phyloP scores from a whole-genome alignment of 2,797 vertebrate genomes.

The Pseudomugil tenellus region DNA sequence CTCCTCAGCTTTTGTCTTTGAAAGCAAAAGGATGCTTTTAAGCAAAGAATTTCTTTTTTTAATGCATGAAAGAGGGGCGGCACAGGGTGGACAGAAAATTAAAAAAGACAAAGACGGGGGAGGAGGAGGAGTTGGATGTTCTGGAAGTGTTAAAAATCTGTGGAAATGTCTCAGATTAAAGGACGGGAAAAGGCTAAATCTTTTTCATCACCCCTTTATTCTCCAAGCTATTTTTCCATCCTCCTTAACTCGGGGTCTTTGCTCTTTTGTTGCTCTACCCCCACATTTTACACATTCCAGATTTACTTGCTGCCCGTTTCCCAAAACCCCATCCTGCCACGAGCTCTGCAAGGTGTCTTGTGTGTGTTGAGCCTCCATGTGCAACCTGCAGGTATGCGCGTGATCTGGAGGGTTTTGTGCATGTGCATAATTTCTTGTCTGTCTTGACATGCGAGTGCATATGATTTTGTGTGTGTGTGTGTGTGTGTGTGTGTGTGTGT shows the following conservation, averaged over 20 bases:
- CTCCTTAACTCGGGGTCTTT: not conserved
- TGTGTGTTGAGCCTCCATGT: not conserved
- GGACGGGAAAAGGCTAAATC: not conserved
- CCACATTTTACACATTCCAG: not conserved
- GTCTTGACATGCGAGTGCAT: not conserved
- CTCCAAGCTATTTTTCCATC: not conserved
- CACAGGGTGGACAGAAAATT: not conserved
- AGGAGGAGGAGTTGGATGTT: not conserved
- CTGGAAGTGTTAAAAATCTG: not conserved
- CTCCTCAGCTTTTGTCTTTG: not conserved
- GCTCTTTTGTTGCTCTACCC: not conserved
- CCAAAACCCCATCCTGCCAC: not conserved
- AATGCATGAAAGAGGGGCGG: not conserved
- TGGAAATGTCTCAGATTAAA: not conserved
- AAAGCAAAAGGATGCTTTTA: not conserved
- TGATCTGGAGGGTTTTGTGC: not conserved
- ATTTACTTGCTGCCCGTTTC: not conserved
- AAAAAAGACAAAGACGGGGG: not conserved
- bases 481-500: not conserved
- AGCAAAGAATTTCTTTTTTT: not conserved
- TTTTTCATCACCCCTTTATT: no score
- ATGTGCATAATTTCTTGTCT: constrained; percentile 2
- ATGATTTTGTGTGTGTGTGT: not conserved
- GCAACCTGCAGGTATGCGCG: constrained; percentile 11
- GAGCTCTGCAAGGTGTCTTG: not conserved